These are phyloP conservation scores for Pseudomyrmex concolor DNA, from an alignment of 1,140 invertebrate genomes.

Conservation along the genomic window DNA sequence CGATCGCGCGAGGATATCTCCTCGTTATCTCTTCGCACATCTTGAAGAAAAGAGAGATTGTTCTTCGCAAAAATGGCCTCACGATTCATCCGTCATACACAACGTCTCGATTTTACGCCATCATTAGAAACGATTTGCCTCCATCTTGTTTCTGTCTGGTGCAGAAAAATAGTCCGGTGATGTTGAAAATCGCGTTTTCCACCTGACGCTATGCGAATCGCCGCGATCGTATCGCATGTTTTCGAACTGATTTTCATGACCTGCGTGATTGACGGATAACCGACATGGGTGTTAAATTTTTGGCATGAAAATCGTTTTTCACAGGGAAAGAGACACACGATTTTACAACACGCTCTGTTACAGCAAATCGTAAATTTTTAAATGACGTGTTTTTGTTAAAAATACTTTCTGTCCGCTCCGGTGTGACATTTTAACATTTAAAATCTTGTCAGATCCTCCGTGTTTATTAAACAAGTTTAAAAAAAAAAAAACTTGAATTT, in stretches of 20 bases:
- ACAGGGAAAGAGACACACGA: no score
- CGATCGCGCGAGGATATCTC: constrained; percentile 2
- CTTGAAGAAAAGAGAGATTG: not conserved
- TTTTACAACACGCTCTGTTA: no score
- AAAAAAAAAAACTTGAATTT: no score
- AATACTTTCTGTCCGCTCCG: no score
- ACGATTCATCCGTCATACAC: not conserved
- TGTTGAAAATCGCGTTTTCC: not conserved
- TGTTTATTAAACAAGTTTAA: no score
- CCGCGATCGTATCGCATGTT: not conserved
- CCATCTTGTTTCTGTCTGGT: constrained; percentile 68
- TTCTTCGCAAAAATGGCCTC: not conserved
- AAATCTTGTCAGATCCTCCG: no score
- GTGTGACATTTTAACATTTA: no score
- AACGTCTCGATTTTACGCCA: constrained; percentile 34
- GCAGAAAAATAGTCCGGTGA: constrained; percentile 41
- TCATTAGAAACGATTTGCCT: constrained; percentile 66
- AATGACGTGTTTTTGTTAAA: no score
- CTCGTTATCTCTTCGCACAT: constrained; percentile 32
- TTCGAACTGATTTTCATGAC: not conserved
- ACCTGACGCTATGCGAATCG: not conserved
- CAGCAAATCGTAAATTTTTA: no score
- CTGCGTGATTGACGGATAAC: not conserved
- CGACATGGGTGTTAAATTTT: not conserved
- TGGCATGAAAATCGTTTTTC: not conserved